Evolutionary conservation across 2,113 vertebrate species (phyloP).

Genomic region (Pandion haliaetus): DNA sequence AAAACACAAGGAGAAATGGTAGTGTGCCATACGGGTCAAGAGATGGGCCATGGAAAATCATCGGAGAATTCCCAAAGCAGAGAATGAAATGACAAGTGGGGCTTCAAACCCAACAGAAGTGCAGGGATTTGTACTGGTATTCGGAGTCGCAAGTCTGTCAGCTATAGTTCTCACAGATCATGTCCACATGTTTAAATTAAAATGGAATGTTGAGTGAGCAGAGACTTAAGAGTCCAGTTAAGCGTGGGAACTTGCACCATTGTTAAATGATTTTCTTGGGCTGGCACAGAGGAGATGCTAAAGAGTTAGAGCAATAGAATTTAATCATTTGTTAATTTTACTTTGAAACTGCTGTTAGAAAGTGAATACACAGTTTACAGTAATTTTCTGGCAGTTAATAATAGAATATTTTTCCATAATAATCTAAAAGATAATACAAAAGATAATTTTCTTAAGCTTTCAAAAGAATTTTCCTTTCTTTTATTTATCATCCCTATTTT

Average conservation of each 20-base stretch:
- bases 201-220: not conserved
- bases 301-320: not conserved
- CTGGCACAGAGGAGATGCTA: rapidly evolving
- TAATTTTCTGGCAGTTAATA: not conserved
- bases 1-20: not conserved
- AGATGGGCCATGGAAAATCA: not conserved
- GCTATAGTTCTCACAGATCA: not conserved
- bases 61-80: not conserved
- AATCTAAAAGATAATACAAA: not conserved
- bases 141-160: rapidly evolving
- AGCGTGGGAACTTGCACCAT: not conserved
- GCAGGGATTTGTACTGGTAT: not conserved
- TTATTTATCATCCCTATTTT: not conserved
- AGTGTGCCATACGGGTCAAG: not conserved
- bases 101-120: not conserved
- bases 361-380: not conserved
- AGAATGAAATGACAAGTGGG: not conserved
- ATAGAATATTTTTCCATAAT: not conserved
- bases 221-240: not conserved
- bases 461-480: not conserved
- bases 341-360: not conserved
- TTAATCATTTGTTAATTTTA: not conserved
- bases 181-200: not conserved
- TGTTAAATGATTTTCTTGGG: not conserved
- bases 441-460: not conserved